These are phyloP conservation scores for Plectus sambesii DNA, from an alignment of 1,140 invertebrate genomes.

Conservation along the genomic window DNA sequence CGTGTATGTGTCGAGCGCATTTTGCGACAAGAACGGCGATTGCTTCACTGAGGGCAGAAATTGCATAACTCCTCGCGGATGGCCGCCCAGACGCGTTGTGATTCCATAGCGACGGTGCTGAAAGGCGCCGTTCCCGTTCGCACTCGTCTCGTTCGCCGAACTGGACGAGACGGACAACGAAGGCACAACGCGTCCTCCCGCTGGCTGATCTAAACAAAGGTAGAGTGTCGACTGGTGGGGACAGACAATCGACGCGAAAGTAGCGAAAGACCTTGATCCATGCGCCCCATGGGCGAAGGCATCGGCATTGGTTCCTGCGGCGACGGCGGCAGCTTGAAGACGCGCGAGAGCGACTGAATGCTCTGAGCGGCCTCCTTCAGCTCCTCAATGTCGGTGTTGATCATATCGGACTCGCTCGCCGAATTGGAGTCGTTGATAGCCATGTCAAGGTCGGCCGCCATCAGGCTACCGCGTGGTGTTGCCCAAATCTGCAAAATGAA, in stretches of 20 bases:
- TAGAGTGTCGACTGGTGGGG: too few species aligned
- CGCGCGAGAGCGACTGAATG: constrained; percentile 28
- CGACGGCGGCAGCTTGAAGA: constrained; percentile 21
- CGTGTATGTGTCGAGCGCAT: constrained; percentile 12
- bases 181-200: not conserved
- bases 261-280: too few species aligned
- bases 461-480: constrained; percentile 3
- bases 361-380: constrained; percentile 25
- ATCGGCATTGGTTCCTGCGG: constrained; percentile 6
- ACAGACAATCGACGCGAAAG: too few species aligned
- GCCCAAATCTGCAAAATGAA: constrained; percentile 7
- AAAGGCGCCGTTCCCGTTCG: constrained; percentile 8
- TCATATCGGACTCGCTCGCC: constrained; percentile 23
- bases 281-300: too few species aligned
- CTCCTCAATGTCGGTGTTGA: constrained; percentile 31
- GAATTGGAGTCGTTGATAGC: too few species aligned
- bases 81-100: constrained; percentile 25
- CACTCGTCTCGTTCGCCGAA: constrained; percentile 7
- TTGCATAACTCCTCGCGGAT: constrained; percentile 33
- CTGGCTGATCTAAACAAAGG: too few species aligned
- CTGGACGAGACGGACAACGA: constrained; percentile 8
- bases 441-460: constrained; percentile 10
- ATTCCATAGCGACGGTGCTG: constrained; percentile 24
- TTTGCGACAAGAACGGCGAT: constrained; percentile 1
- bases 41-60: constrained; percentile 28